Evolutionary conservation across 2,113 vertebrate genomes (phyloP), one percentile per base, ranked within the genome.

Genomic region (Phoenicopterus ruber): DNA sequence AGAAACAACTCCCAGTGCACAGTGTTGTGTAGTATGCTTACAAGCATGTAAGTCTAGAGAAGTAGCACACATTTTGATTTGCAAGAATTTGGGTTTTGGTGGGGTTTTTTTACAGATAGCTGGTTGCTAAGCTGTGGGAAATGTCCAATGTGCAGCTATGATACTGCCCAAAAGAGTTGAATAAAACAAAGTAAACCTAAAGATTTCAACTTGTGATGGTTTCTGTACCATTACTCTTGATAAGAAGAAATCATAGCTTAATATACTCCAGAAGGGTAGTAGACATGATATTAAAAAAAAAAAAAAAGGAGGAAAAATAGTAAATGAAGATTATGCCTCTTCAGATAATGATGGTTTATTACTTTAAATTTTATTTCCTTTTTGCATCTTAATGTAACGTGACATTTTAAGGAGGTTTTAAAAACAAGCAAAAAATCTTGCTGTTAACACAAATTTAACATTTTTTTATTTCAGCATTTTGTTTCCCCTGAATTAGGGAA

Each of bases 111-210:
- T 50, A 47, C 12, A 77, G 98, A 97, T 67, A 98, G 94, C 18
- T 99, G 97, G 96, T 97, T 99, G 82, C 94, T 98, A 95, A 97
- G 97, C 16, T 98, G 74, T 73, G 94, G 97, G 55, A 98, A 98
- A 85, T 98, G 97, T 96, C 98, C 98, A 82, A 97, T 98, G 95
- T 98, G 98, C 46, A 98, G 97, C 94, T 98, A 93, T 62, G 97
- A 98, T 95, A 97, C 98, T 96, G 94, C 98, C 67, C 98, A 97
- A 96, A 84, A 97, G 97, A 76, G 82, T 67, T 21, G 85, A 97
- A 83, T 97, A 66, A 90, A 65, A 72, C 42, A 86, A 93, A 94
- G 29, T n/a, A 62, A 67, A 69, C 72, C 49, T 55, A 34, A 70
- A 62, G 44, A 31, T 57, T 72, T 55, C 80, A 73, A 50, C 49